Base-by-base conservation (phyloP, 2,888 invertebrate species). In the Lysandra coridon region DNA sequence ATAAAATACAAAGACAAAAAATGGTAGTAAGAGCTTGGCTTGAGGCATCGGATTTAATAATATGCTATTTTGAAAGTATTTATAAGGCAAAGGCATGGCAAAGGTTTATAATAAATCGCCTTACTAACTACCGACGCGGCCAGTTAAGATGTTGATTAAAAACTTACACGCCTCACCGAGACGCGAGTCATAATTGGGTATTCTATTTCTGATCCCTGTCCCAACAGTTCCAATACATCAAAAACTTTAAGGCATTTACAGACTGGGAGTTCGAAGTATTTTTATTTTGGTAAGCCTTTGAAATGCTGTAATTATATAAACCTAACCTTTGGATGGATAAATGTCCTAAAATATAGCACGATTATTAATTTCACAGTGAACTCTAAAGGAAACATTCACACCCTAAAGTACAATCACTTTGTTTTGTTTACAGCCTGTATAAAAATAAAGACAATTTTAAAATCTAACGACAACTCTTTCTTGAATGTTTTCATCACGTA, bases 161-260 rank as follows among this genome's bases (percentile, higher is more conserved):
- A 81, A 78, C 81, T 82, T 81, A 81, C 80, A 80, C 82, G 82
- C 80, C 82, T 78, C 80, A 80, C 53, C 64, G 82, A 75, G 81
- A 79, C 81, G 82, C 80, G 80, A 78, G 78, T 84, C 82, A 84
- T 84, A 84, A 84, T 84, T 84, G 83, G 84, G 81, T 82, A 82
- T 80, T 84, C 84, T 84, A 84, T 84, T 84, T 84, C 82, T 81
- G 83, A 83, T 83, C 80, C 78, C 79, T 37, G 81, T 79, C 78
- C 81, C 81, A 76, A 83, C 82, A 82, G 75, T 78, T 80, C 78
- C 80, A 82, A 83, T 83, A 83, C 79, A 83, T 83, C 82, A 82
- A 80, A 80, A 80, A 76, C 75, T 79, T 80, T 78, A 81, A 80
- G 82, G 78, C 78, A 73, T 33, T 53, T 64, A 17, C 78, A 79